phyloP scores from a whole-genome alignment of 2,113 vertebrate genomes.

The Sphaerodactylus townsendi region DNA sequence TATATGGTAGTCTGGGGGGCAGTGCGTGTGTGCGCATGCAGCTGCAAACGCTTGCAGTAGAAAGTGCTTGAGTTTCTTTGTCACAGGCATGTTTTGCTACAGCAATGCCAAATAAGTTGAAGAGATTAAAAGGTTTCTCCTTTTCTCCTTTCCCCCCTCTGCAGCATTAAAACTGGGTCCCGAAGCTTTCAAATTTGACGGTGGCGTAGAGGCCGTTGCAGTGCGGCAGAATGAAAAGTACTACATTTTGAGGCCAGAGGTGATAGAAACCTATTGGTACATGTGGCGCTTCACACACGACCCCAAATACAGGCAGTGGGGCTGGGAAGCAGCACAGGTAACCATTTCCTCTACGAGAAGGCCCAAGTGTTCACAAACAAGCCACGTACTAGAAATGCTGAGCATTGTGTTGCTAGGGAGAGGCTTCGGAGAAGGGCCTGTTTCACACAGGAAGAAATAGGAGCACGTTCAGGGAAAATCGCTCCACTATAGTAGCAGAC shows the following conservation, averaged over 20 bases:
- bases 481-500: neutral
- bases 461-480: neutral
- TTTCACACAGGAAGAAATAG: slow-evolving; percentile 8
- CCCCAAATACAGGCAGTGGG: slow-evolving; percentile 96
- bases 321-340: slow-evolving; percentile 97
- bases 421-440: neutral
- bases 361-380: neutral
- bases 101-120: slow-evolving; percentile 12
- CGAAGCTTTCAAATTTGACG: slow-evolving; percentile 98
- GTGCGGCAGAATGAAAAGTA: slow-evolving; percentile 98
- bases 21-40: slow-evolving; percentile 33
- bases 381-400: no score
- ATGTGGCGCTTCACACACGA: slow-evolving; percentile 99
- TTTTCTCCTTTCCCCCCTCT: neutral
- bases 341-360: slow-evolving; percentile 1
- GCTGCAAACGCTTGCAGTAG: slow-evolving; percentile 44
- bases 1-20: no score
- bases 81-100: slow-evolving; percentile 34
- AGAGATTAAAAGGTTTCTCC: slow-evolving; percentile 5
- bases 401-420: neutral
- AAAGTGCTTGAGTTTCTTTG: slow-evolving; percentile 15
- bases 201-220: slow-evolving; percentile 92
- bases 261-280: slow-evolving; percentile 99
- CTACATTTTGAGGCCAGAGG: slow-evolving; percentile 96
- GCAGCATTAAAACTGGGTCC: slow-evolving; percentile 94